Base-by-base conservation (phyloP, 1,140 invertebrate genomes). In the Sweltsa coloradensis region DNA sequence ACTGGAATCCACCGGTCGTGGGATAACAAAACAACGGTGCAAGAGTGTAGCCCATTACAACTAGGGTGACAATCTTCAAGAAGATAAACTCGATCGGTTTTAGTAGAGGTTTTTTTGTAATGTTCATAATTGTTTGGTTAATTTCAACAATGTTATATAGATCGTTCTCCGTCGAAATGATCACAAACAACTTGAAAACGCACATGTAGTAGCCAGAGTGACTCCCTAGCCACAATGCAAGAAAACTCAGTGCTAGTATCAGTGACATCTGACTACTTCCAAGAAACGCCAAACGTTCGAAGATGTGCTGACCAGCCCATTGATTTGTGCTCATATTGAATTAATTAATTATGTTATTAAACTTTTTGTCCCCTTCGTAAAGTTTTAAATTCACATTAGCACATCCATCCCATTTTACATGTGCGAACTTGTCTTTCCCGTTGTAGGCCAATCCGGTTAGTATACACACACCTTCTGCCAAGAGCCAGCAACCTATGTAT, bases 261-360 rank as follows among this genome's bases (percentile, higher is more conserved):
- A 96, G 92, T 45, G 90, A 95, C 4, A 85, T 63, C n/a, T 81
- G 67, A 24, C 82, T 78, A 61, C 86, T 93, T 18, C 84, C 84
- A 1, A 97, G 66, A 63, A 96, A 96, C 58, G 83, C 86, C 13
- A 95, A 65, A 7, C 92, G 70, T 61, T 96, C 96, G 63, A 90
- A 96, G 31, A 96, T 70, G 59, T 97, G 94, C 66, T 89, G 81
- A 0, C 81, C 79, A 39, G 88, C 83, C 86, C 91, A 97, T 21
- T 79, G 70, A 66, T 96, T 97, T 0, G 92, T 96, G 57, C 93
- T 94, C 37, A 84, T 84, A 62, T 96, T 97, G 60, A 96, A 96
- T 11, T 86, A 85, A 46, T 77, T 66, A 37, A 95, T 88, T 55
- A 90, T 81, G 55, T 91, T 79, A 46, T 80, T 79, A 64, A 94